phyloP scores from a whole-genome alignment of 1,140 invertebrate genomes.

The Leguminivora glycinivorella region DNA sequence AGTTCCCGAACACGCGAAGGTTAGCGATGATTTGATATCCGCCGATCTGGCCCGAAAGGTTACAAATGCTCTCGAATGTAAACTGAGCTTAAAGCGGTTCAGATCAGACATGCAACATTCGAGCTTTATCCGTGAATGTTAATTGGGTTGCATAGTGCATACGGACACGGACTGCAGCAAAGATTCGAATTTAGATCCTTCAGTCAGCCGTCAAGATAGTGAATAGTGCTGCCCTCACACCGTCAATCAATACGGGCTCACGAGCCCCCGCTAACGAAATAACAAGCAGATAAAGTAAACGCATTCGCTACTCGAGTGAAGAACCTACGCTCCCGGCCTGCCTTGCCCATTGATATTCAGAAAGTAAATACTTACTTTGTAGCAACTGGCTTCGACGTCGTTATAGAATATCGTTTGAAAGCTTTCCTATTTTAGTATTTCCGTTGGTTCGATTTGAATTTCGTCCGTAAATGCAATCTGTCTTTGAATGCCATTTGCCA shows the following conservation, averaged over 20 bases:
- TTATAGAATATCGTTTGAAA: neutral
- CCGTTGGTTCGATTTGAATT: constrained; percentile 19
- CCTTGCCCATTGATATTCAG: constrained; percentile 15
- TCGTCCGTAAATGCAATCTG: constrained; percentile 17
- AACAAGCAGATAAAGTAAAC: constrained; percentile 47
- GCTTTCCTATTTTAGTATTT: constrained; percentile 27
- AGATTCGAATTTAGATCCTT: constrained; percentile 13
- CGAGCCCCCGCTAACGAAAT: constrained; percentile 43
- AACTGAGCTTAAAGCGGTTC: neutral
- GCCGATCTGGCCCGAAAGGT: constrained; percentile 34
- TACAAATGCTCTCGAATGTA: neutral
- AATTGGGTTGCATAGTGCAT: constrained; percentile 14
- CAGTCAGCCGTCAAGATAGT: constrained; percentile 26
- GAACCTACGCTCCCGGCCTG: constrained; percentile 4
- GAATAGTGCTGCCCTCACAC: constrained; percentile 30
- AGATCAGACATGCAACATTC: neutral
- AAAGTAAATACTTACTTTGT: constrained; percentile 22
- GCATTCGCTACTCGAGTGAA: constrained; percentile 37
- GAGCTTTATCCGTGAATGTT: constrained; percentile 17
- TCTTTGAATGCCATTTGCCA: constrained; percentile 14
- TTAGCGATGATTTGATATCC: constrained; percentile 41
- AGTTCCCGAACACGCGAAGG: constrained; percentile 36
- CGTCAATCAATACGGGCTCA: constrained; percentile 56
- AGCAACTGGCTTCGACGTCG: constrained; percentile 10
- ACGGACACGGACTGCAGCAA: constrained; percentile 11